These are phyloP conservation scores for Taenaris catops DNA, from an alignment of 2,888 invertebrate genomes.

Conservation along the genomic window DNA sequence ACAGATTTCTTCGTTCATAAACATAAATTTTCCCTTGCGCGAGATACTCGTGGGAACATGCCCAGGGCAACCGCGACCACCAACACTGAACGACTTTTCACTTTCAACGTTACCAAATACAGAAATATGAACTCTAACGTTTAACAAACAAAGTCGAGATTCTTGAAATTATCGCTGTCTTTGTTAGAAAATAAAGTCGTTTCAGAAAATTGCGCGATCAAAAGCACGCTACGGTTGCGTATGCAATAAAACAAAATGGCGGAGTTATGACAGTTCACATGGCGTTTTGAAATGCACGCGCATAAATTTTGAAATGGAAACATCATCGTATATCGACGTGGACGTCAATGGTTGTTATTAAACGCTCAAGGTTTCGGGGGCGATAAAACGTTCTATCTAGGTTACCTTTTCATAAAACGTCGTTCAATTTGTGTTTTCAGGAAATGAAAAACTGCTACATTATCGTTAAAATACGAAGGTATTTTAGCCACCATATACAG, in stretches of 20 bases:
- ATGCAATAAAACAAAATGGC: slow-evolving; percentile 62
- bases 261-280: slow-evolving; percentile 36
- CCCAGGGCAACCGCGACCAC: slow-evolving; percentile 66
- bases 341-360: slow-evolving; percentile 31
- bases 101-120: slow-evolving; percentile 43
- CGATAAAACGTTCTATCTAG: no score
- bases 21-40: slow-evolving; percentile 74
- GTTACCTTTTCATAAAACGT: no score
- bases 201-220: slow-evolving; percentile 58
- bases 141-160: slow-evolving; percentile 24
- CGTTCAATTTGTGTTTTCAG: no score
- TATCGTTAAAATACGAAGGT: no score
- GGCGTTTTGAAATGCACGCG: slow-evolving; percentile 39
- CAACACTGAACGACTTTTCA: slow-evolving; percentile 71
- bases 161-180: slow-evolving; percentile 14
- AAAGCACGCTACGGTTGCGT: slow-evolving; percentile 45
- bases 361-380: no score
- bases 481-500: no score
- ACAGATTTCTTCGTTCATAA: slow-evolving; percentile 77
- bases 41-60: slow-evolving; percentile 73
- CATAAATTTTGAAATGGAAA: slow-evolving; percentile 58
- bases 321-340: slow-evolving; percentile 44
- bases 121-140: slow-evolving; percentile 36
- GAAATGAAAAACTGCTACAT: no score
- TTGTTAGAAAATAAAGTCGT: slow-evolving; percentile 63